Conservation (phyloP, 2,113 vertebrate species). For the Paralichthys olivaceus region DNA sequence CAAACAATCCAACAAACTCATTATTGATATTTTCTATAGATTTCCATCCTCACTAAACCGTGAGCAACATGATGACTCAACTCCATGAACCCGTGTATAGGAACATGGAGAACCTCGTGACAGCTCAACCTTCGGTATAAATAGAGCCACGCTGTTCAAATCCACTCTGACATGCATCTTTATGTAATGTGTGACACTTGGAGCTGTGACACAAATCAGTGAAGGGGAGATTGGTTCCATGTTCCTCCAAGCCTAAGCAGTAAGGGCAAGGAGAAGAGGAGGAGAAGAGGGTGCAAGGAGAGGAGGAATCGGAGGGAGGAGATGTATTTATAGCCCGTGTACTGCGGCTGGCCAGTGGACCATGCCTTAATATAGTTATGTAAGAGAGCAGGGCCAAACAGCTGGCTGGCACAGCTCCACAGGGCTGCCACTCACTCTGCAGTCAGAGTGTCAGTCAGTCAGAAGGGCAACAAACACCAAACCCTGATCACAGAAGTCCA, state of each 20-base stretch:
- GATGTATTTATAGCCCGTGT: slow-evolving; percentile 76
- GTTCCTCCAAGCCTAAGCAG: slow-evolving; percentile 37
- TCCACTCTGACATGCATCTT: slow-evolving; percentile 45
- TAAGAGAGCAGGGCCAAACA: slow-evolving; percentile 70
- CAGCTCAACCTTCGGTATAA: slow-evolving; percentile 48
- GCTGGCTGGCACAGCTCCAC: slow-evolving; percentile 60
- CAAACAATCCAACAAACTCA: neutral
- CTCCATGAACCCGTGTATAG: slow-evolving; percentile 8
- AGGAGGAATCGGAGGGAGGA: slow-evolving; percentile 16
- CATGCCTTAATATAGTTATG: slow-evolving; percentile 82
- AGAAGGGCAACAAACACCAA: slow-evolving; percentile 40
- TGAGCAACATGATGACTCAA: slow-evolving; percentile 5
- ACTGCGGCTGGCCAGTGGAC: slow-evolving; percentile 57
- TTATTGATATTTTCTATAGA: neutral
- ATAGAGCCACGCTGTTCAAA: slow-evolving; percentile 52
- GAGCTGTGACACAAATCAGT: slow-evolving; percentile 33
- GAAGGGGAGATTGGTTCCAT: slow-evolving; percentile 8
- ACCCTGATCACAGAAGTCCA: neutral
- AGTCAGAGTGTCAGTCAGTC: slow-evolving; percentile 27
- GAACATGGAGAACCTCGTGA: slow-evolving; percentile 27
- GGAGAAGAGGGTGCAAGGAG: slow-evolving; percentile 26
- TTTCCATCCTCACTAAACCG: neutral
- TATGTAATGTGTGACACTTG: slow-evolving; percentile 32
- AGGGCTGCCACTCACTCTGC: slow-evolving; percentile 30
- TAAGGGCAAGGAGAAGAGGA: slow-evolving; percentile 47